These are phyloP conservation scores for Lacerta viridis DNA, from an alignment of 2,797 vertebrate genomes.

Conservation along the genomic window DNA sequence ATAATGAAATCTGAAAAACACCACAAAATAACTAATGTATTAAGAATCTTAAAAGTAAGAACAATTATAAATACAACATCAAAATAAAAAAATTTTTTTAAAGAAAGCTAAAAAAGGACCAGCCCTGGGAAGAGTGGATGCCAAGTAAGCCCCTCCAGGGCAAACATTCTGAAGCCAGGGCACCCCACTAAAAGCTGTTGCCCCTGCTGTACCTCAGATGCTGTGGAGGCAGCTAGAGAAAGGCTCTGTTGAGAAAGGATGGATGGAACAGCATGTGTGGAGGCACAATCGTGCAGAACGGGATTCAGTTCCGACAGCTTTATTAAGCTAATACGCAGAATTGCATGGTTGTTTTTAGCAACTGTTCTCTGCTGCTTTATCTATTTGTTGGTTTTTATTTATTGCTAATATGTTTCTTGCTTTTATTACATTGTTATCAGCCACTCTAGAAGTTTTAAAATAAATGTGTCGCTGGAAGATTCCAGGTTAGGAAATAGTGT, in stretches of 20 bases:
- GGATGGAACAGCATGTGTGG: not conserved
- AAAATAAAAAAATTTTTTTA: not conserved
- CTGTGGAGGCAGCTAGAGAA: not conserved
- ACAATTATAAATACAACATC: not conserved
- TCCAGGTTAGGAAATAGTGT: conserved; percentile 42
- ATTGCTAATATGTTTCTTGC: not conserved
- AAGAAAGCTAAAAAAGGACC: not conserved
- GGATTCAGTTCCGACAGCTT: conserved; percentile 60
- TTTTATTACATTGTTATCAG: not conserved
- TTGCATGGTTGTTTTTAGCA: not conserved
- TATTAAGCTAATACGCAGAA: conserved; percentile 16
- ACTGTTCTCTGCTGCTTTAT: not conserved
- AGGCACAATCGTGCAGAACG: not conserved
- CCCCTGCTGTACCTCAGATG: not conserved
- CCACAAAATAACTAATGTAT: not conserved
- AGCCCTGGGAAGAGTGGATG: not conserved
- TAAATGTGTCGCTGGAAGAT: conserved; percentile 35
- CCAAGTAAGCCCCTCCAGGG: not conserved
- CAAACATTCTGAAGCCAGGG: not conserved
- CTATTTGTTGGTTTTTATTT: not conserved
- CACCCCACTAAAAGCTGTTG: not conserved
- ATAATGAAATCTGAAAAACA: not conserved
- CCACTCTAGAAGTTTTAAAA: not conserved
- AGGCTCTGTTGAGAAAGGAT: not conserved
- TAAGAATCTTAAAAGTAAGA: not conserved